These are phyloP conservation scores for Sorex maritimensis DNA, from an alignment of 2,797 vertebrate species.

Conservation along the genomic window DNA sequence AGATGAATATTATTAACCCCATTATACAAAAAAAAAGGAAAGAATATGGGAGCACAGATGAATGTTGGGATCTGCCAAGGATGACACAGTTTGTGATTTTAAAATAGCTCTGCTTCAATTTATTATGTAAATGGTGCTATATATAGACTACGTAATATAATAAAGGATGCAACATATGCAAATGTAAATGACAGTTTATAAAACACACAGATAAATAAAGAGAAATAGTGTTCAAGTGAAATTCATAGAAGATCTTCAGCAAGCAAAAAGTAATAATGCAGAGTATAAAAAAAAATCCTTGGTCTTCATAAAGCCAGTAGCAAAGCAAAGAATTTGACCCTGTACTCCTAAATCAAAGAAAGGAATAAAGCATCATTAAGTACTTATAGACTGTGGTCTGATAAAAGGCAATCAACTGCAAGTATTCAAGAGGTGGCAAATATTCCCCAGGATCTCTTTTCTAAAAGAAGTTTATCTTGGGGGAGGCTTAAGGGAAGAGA, in stretches of 20 bases:
- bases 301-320: background rate
- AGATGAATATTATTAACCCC: background rate
- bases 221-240: background rate
- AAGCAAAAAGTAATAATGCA: conserved; percentile 17
- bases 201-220: background rate
- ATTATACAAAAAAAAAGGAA: conserved; percentile 38
- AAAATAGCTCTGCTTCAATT: conserved; percentile 13
- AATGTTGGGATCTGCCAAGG: background rate
- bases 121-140: background rate
- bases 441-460: background rate
- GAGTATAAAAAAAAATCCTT: background rate
- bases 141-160: background rate
- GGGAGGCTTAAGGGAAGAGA: background rate
- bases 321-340: background rate
- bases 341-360: background rate
- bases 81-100: background rate
- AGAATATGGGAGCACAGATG: conserved; percentile 24
- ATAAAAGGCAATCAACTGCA: background rate
- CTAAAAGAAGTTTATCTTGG: background rate
- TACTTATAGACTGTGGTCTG: background rate
- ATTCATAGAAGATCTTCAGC: background rate
- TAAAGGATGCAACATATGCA: background rate
- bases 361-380: conserved; percentile 10
- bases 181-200: background rate
- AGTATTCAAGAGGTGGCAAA: background rate